Base-by-base conservation (phyloP, 2,888 invertebrate genomes). In the Zygogramma bicolorata region DNA sequence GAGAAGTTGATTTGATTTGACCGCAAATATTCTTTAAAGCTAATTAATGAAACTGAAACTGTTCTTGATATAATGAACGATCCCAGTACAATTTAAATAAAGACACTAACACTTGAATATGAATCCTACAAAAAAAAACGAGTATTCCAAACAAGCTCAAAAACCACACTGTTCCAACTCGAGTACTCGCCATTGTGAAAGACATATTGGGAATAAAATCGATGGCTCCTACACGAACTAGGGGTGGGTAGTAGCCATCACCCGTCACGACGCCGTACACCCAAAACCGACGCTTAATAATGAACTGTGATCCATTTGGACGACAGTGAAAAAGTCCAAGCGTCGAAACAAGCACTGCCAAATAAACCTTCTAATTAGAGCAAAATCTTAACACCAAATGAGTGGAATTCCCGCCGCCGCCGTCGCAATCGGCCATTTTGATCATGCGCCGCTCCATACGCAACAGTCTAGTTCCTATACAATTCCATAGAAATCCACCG, bases 391-490 rank as follows among this genome's bases (percentile, higher is more conserved):
- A 74, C 78, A 79, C 80, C 79, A 83, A 83, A 83, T 82, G 82
- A 83, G 77, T 68, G 81, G 82, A 78, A 68, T 53, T 53, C 65
- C 60, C n/a, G 38, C n/a, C n/a, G 38, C 49, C 20, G 75, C 71
- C 82, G 81, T 80, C 81, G 80, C 27, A 67, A 73, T 79, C 84
- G 81, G 86, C 86, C 86, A 86, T 86, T 77, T 85, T 85, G 85
- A 79, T 75, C 85, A 81, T 85, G 85, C 85, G 82, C 80, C 73
- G 80, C 78, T 71, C 76, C 72, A 75, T 77, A 82, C 81, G 81
- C 81, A 81, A 83, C 81, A 83, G 81, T 84, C 82, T 83, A 74
- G 74, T 81, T 81, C 80, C 79, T 75, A 70, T 69, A 65, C 70
- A 62, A 72, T 78, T 81, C 79, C 79, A 76, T 77, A 80, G 79